These are phyloP conservation scores for Drosophila albomicans DNA, from an alignment of 1,140 invertebrate species.

Conservation along the genomic window DNA sequence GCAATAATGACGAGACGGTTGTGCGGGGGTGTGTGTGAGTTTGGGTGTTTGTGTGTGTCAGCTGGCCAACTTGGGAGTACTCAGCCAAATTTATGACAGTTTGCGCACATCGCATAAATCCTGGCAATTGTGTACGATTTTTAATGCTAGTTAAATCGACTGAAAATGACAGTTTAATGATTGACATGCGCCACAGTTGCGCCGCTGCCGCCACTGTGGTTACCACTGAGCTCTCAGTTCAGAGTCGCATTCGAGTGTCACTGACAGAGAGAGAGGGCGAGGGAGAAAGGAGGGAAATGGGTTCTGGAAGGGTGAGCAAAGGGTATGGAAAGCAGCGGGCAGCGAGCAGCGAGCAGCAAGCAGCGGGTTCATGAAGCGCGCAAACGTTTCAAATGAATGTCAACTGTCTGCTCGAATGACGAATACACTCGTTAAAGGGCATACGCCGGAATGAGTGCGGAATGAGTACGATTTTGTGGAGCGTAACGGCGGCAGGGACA, in stretches of 20 bases:
- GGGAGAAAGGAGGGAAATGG: conserved; percentile 22
- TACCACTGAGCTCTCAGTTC: conserved; percentile 44
- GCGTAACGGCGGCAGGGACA: conserved; percentile 52
- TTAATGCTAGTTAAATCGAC: conserved; percentile 83
- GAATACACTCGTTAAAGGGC: conserved; percentile 81
- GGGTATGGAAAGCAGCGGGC: background rate
- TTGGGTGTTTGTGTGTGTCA: conserved; percentile 4
- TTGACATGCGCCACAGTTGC: conserved; percentile 73
- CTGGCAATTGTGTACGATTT: conserved; percentile 81
- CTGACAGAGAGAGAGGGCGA: conserved; percentile 5
- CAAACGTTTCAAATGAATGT: conserved; percentile 78
- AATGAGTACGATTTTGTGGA: conserved; percentile 72
- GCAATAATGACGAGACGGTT: too few relatives aligned
- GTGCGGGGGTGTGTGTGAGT: too few relatives aligned
- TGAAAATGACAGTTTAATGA: conserved; percentile 84
- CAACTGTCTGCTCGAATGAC: conserved; percentile 78
- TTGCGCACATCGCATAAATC: conserved; percentile 78
- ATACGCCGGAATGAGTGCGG: conserved; percentile 76
- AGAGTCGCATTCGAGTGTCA: conserved; percentile 5
- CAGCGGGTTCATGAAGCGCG: conserved; percentile 45
- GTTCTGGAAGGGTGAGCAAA: conserved; percentile 3
- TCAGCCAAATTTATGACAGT: conserved; percentile 78
- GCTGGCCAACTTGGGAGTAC: conserved; percentile 38
- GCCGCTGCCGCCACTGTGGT: conserved; percentile 53
- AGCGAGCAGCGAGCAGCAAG: too few relatives aligned